Evolutionary conservation across 2,113 vertebrate genomes (phyloP).

Genomic region (Tetraodon nigroviridis): DNA sequence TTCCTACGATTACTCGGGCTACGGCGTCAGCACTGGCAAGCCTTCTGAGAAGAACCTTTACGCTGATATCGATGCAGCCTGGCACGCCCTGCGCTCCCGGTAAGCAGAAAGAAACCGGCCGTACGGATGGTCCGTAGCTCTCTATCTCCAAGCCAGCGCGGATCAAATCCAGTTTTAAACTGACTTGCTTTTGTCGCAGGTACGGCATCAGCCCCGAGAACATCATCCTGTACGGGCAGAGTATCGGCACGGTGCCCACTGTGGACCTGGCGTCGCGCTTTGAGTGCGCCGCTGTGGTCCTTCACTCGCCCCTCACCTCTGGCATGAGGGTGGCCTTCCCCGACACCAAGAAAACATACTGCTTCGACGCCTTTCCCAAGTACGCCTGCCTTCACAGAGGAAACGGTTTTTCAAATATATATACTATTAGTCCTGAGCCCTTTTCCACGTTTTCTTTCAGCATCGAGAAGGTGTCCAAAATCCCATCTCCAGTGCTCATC

Average conservation of each 20-base stretch:
- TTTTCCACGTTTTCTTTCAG: constrained; percentile 61
- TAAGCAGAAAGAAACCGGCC: constrained; percentile 50
- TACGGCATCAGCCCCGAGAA: constrained; percentile 98
- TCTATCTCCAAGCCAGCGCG: background rate
- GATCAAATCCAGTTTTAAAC: background rate
- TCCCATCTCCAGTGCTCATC: constrained; percentile 95
- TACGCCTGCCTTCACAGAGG: constrained; percentile 51
- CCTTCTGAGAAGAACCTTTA: constrained; percentile 97
- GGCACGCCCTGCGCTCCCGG: constrained; percentile 94
- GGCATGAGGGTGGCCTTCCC: constrained; percentile 98
- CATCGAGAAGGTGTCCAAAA: constrained; percentile 97
- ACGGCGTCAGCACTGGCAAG: constrained; percentile 89
- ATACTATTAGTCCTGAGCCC: background rate
- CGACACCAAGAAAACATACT: constrained; percentile 98
- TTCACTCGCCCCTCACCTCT: constrained; percentile 95
- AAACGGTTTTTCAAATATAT: no score
- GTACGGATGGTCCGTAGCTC: no score
- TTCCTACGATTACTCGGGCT: constrained; percentile 98
- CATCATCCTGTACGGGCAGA: constrained; percentile 94
- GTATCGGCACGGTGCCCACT: constrained; percentile 95
- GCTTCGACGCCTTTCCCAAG: constrained; percentile 98
- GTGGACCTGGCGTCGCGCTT: constrained; percentile 95
- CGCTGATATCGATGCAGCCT: constrained; percentile 92
- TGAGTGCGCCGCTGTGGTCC: constrained; percentile 93
- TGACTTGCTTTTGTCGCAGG: constrained; percentile 60